Conservation (phyloP, 1,140 invertebrate species). For the Triops cancriformis region DNA sequence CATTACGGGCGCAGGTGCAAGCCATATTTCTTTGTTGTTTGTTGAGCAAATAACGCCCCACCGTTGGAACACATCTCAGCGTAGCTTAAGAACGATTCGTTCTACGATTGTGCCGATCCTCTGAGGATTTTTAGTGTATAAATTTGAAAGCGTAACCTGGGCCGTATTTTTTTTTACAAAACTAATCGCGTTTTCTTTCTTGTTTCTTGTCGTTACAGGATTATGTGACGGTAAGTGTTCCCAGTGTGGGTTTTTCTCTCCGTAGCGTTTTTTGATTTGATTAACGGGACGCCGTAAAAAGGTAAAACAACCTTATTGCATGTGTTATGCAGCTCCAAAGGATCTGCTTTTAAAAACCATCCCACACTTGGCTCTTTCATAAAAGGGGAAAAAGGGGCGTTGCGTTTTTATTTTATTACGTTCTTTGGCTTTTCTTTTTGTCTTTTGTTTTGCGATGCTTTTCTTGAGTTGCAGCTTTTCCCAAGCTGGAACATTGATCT, state of each 20-base stretch:
- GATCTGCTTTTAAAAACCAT: not conserved
- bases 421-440: not conserved
- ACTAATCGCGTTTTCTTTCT: conserved; percentile 18
- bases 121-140: not conserved
- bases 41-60: not conserved
- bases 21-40: not conserved
- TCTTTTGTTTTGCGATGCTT: not conserved
- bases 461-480: not conserved
- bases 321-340: not conserved
- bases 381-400: not conserved
- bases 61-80: not conserved
- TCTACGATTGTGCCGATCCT: not conserved
- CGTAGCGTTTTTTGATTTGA: not conserved
- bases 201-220: conserved; percentile 13
- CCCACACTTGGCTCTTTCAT: not conserved
- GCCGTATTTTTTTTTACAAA: not conserved
- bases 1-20: not conserved
- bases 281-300: conserved; percentile 10
- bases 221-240: conserved; percentile 25
- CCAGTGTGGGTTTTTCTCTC: not conserved
- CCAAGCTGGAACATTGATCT: not conserved
- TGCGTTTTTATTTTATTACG: conserved; percentile 5
- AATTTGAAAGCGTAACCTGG: not conserved
- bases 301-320: conserved; percentile 10
- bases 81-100: not conserved